Evolutionary conservation across 92 coral and sea anemone genomes (phyloP).

Genomic region (Porites evermanni): DNA sequence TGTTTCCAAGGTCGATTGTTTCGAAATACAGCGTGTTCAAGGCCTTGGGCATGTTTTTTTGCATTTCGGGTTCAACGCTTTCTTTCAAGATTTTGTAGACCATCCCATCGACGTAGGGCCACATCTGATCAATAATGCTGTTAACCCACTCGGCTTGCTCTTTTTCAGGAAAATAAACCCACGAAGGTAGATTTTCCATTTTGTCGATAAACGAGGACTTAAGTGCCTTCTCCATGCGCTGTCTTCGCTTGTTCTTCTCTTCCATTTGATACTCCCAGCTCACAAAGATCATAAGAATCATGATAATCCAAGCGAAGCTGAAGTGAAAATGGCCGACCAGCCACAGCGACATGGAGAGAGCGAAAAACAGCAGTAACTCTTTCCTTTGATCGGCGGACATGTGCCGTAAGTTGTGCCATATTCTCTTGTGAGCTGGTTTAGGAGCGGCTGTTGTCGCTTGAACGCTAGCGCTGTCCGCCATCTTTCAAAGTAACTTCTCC

Average conservation of each 20-base stretch:
- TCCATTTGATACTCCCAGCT: slow-evolving; percentile 93
- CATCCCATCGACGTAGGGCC: slow-evolving; percentile 98
- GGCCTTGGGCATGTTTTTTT: slow-evolving; percentile 87
- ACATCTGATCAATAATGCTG: slow-evolving; percentile 92
- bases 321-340: slow-evolving; percentile 93
- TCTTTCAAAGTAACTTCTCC: not conserved
- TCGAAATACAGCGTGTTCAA: slow-evolving; percentile 87
- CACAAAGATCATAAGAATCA: slow-evolving; percentile 90
- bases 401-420: slow-evolving; percentile 65
- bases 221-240: slow-evolving; percentile 83
- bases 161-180: slow-evolving; percentile 90
- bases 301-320: slow-evolving; percentile 97
- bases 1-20: slow-evolving; percentile 90
- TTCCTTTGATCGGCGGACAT: slow-evolving; percentile 65
- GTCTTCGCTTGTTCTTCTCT: slow-evolving; percentile 81
- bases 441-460: not conserved
- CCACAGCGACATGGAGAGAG: slow-evolving; percentile 85
- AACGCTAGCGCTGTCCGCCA: slow-evolving; percentile 9
- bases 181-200: slow-evolving; percentile 85
- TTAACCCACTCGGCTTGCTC: slow-evolving; percentile 96
- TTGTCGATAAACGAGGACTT: slow-evolving; percentile 82
- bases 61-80: slow-evolving; percentile 96
- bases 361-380: slow-evolving; percentile 80
- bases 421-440: slow-evolving; percentile 78
- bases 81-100: slow-evolving; percentile 90